Conservation (phyloP, 2,888 invertebrate species). For the Sabatieria punctata region DNA sequence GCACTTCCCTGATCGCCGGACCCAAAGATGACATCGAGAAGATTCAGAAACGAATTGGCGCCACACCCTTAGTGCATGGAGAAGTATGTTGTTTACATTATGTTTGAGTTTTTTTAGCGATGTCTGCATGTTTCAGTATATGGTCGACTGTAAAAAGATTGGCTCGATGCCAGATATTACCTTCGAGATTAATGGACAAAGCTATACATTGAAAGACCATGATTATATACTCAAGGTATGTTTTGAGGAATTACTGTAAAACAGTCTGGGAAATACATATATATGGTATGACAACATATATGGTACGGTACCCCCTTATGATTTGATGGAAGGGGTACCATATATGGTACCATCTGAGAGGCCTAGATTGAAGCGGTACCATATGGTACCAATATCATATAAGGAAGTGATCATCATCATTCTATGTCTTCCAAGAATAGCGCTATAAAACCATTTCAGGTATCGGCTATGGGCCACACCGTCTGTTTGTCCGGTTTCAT, state of each 20-base stretch:
- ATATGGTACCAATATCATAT: too few species aligned
- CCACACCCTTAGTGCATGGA: conserved; percentile 39
- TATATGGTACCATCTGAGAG: too few species aligned
- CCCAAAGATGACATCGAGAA: conserved; percentile 55
- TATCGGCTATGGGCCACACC: conserved; percentile 66
- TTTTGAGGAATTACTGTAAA: conserved; percentile 1
- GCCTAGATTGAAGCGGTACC: too few species aligned
- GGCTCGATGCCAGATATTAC: conserved; percentile 59
- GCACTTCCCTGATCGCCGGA: conserved; percentile 86
- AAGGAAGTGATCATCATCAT: too few species aligned
- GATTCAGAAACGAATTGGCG: conserved; percentile 54
- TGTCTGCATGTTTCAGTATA: conserved; percentile 30
- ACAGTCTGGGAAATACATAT: background rate
- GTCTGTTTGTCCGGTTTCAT: conserved; percentile 88
- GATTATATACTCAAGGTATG: conserved; percentile 73
- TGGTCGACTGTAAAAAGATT: conserved; percentile 61
- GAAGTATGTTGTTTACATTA: conserved; percentile 16
- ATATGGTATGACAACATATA: too few species aligned
- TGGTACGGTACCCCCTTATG: too few species aligned
- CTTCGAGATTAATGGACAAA: conserved; percentile 56
- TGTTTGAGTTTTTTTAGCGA: background rate
- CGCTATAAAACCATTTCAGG: background rate
- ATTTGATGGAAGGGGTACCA: too few species aligned
- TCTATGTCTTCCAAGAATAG: too few species aligned
- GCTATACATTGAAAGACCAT: conserved; percentile 50